Base-by-base conservation (phyloP, 2,797 vertebrate species). In the Mus minutoides region DNA sequence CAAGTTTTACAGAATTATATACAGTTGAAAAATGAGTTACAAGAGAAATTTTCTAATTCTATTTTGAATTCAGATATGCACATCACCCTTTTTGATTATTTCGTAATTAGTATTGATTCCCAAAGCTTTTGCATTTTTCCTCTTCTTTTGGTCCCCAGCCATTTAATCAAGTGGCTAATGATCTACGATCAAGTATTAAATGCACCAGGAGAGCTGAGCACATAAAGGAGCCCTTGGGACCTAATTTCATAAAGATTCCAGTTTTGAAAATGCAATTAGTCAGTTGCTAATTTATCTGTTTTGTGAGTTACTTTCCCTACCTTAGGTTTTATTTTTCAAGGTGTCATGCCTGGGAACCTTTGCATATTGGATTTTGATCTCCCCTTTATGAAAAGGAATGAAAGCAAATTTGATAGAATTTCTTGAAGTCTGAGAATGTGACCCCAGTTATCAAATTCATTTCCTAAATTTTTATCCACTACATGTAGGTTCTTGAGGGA, bases 111-210 rank as follows among this genome's bases (percentile, higher is more conserved):
- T 75, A 90, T 90, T 75, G 43, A 90, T 86, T 94, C 54, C 58
- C 62, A 92, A 94, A 90, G 43, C 52, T 83, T 85, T 73, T 79
- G 73, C 62, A 77, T 64, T 77, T 94, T 95, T 95, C 84, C 54
- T 34, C 26, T 49, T 29, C 31, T 37, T 80, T 88, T 87, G 40
- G n/a, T 11, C 14, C 71, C 91, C 17, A 92, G 87, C n/a, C 79
- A 95, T 97, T 97, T 93, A 79, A 96, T 96, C 88, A 95, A 96
- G 93, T 93, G 58, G 75, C 88, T 97, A 97, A 94, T 94, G 88
- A 96, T 91, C 82, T 54, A 69, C 1, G 92, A 54, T 95, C 93
- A 97, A 93, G 93, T 60, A 92, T 80, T 69, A 94, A 92, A 96
- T 84, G 79, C 34, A 93, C 71, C 71, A 84, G 84, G 69, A 78